These are phyloP conservation scores for Tetrax tetrax DNA, from an alignment of 2,113 vertebrate species.

Conservation along the genomic window DNA sequence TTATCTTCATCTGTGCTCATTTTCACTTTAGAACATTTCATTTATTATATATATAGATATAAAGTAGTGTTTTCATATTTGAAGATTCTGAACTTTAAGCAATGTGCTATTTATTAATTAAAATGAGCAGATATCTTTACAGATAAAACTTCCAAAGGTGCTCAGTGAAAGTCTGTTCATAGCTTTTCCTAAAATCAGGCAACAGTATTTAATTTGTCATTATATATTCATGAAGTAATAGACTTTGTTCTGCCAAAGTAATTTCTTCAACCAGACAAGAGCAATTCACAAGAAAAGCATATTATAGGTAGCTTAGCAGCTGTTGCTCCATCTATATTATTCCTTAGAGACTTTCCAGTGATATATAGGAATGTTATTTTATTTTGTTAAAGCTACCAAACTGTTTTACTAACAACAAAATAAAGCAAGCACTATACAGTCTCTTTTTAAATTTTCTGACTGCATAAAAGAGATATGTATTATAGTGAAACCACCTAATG, in stretches of 20 bases:
- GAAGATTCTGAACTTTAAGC: background rate
- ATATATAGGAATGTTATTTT: background rate
- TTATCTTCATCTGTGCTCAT: background rate
- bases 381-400: background rate
- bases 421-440: background rate
- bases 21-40: background rate
- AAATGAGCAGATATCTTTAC: background rate
- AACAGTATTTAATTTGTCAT: slow-evolving; percentile 8
- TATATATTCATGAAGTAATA: slow-evolving; percentile 25
- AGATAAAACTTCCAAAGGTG: background rate
- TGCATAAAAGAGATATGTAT: background rate
- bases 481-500: background rate
- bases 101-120: background rate
- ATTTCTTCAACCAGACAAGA: slow-evolving; percentile 13
- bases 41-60: background rate
- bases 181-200: background rate
- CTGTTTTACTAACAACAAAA: slow-evolving; percentile 18
- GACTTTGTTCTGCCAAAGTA: slow-evolving; percentile 5
- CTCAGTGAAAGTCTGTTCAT: background rate
- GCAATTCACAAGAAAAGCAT: background rate
- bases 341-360: background rate
- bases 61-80: background rate
- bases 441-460: slow-evolving; percentile 5
- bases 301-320: background rate
- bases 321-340: background rate